Conservation (phyloP, 2,888 invertebrate genomes). For the Calephelis perditalis region DNA sequence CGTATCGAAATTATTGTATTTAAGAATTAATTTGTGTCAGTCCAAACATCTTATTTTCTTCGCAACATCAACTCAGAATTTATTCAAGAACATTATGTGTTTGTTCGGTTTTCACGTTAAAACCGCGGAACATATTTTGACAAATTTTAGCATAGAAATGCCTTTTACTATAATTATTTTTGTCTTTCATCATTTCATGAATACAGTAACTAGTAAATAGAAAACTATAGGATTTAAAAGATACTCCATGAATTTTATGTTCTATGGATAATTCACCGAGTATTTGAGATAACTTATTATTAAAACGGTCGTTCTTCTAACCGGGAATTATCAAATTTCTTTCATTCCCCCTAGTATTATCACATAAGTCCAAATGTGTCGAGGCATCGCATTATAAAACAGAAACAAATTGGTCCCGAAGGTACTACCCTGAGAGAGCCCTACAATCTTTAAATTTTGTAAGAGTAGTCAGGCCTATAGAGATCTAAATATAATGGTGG, state of each 20-base stretch:
- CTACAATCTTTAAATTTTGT: slow-evolving; percentile 21
- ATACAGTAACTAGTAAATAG: too few species aligned
- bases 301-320: slow-evolving; percentile 72
- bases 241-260: slow-evolving; percentile 42
- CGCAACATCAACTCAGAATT: too few species aligned
- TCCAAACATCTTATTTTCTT: too few species aligned
- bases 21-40: too few species aligned
- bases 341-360: slow-evolving; percentile 70
- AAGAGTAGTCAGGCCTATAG: slow-evolving; percentile 32
- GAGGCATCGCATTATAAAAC: slow-evolving; percentile 46
- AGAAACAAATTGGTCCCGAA: slow-evolving; percentile 38
- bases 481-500: slow-evolving; percentile 43
- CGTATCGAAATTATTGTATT: too few species aligned
- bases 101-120: too few species aligned
- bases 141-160: too few species aligned
- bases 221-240: not conserved
- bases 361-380: slow-evolving; percentile 75
- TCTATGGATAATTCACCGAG: slow-evolving; percentile 55
- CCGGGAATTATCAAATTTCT: slow-evolving; percentile 77
- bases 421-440: slow-evolving; percentile 19
- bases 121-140: too few species aligned
- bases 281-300: slow-evolving; percentile 68
- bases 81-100: too few species aligned
- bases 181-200: too few species aligned
- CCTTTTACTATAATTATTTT: too few species aligned